Base-by-base conservation (phyloP, 1,140 invertebrate species). In the Listronotus oregonensis region DNA sequence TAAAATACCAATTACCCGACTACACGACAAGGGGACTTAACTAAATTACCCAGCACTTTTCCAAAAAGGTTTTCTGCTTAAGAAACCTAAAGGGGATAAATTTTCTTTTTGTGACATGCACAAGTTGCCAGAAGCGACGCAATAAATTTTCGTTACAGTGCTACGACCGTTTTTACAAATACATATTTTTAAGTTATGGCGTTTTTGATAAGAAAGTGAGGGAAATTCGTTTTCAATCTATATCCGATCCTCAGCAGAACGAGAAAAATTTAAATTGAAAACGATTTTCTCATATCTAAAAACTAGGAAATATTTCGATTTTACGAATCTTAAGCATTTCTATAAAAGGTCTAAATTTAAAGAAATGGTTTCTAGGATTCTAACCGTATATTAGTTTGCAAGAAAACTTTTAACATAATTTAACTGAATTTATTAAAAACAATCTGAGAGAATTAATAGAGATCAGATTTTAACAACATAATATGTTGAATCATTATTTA, bases 91-190 rank as follows among this genome's bases (percentile, higher is more conserved):
- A 18, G 64, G 40, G 32, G 58, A 67, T 71, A 71, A 71, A 71
- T 71, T 71, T 66, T 46, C 44, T 71, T 58, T n/a, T 67, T 61
- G 60, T 67, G 70, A 71, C 68, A 67, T 67, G 62, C 68, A 64
- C 64, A 69, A 71, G 61, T 71, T 62, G 70, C 68, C 67, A 56
- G 46, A 46, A 59, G 70, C 67, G 70, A 52, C 50, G 64, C 67
- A 64, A 71, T 71, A 71, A 71, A 71, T 71, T 67, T 57, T 58
- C 64, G 67, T 67, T 68, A 66, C 69, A 66, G 57, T 66, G 52
- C 59, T 61, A 46, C 55, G 60, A 43, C 18, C 40, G 31, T 59
- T 61, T 64, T 71, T 67, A 67, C 68, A 64, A 69, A 71, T 69
- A 71, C 69, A 69, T 66, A 64, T 67, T 71, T 62, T 62, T 56